Base-by-base conservation (phyloP, 2,113 vertebrate species). In the Boleophthalmus pectinirostris region DNA sequence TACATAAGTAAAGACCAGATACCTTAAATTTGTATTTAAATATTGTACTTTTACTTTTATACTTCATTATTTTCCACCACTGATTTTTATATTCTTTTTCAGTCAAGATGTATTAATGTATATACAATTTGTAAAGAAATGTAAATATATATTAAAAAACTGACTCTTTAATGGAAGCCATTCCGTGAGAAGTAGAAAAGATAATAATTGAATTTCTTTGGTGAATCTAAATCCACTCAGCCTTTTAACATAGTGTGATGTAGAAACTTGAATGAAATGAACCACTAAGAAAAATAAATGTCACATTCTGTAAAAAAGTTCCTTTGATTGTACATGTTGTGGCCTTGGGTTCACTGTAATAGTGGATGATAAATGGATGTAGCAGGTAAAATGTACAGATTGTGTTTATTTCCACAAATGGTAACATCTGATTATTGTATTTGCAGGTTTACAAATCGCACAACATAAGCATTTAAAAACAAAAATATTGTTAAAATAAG, bases 371-470 rank as follows among this genome's bases (percentile, higher is more conserved):
- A 18, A 14, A 25, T 15, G 21, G n/a, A 66, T 24, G 12, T 18
- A 24, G 14, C 9, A 35, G 74, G 25, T 54, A 25, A 79, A 81
- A 82, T 72, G 33, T 72, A 86, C 46, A 86, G 69, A 83, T 85
- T 66, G 80, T 89, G 80, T 89, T 93, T 92, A 92, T 91, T 92
- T 91, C 58, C 72, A 81, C 58, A 72, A 82, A 78, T 12, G 23
- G 53, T 70, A 47, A 88, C 21, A 63, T 56, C 46, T 51, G 35
- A 75, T 77, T 77, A 76, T 65, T 12, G 3, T 12, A 56, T 61
- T 63, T 65, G 67, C 14, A 47, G 33, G 24, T 68, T 66, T 49
- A 79, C 68, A 85, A 56, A 68, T 0, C 18, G 35, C 24, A 72
- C 13, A n/a, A 75, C 45, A 75, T 21, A 46, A 24, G 10, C 15